These are phyloP conservation scores for Drosophila siamana DNA, from an alignment of 2,888 invertebrate species.

Conservation along the genomic window DNA sequence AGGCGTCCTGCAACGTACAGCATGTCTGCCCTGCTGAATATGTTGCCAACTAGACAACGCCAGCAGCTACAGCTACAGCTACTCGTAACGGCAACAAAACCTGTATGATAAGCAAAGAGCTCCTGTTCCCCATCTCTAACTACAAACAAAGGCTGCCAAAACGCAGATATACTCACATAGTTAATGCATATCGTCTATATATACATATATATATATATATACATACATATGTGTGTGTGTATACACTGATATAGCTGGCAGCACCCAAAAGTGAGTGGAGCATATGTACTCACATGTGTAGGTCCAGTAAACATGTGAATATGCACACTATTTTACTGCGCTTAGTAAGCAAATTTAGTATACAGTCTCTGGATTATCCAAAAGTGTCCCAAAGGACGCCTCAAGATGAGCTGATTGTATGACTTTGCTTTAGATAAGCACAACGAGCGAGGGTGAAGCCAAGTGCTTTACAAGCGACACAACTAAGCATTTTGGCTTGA, in stretches of 20 bases:
- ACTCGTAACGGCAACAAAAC: background rate
- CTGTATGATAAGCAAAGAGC: conserved; percentile 38
- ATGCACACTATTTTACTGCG: conserved; percentile 31
- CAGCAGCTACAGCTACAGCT: conserved; percentile 6
- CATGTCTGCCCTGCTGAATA: conserved; percentile 13
- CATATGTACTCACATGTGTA: conserved; percentile 15
- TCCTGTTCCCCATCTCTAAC: background rate
- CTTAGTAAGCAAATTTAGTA: conserved; percentile 54
- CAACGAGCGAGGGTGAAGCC: background rate
- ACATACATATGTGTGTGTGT: too few species aligned
- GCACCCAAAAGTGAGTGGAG: conserved; percentile 8
- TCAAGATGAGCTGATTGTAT: conserved; percentile 28
- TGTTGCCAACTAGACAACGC: conserved; percentile 42
- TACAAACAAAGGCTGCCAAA: conserved; percentile 8
- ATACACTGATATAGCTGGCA: background rate
- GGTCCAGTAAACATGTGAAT: conserved; percentile 40
- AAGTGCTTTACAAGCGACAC: conserved; percentile 13
- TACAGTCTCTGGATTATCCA: conserved; percentile 45
- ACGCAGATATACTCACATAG: conserved; percentile 22
- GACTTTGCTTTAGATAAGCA: conserved; percentile 11
- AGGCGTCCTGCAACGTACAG: conserved; percentile 23
- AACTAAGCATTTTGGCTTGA: conserved; percentile 1
- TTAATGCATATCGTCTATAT: conserved; percentile 7
- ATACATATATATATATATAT: background rate
- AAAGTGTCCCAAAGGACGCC: conserved; percentile 49